These are phyloP conservation scores for Callopanchax toddi DNA, from an alignment of 2,113 vertebrate species.

Conservation along the genomic window DNA sequence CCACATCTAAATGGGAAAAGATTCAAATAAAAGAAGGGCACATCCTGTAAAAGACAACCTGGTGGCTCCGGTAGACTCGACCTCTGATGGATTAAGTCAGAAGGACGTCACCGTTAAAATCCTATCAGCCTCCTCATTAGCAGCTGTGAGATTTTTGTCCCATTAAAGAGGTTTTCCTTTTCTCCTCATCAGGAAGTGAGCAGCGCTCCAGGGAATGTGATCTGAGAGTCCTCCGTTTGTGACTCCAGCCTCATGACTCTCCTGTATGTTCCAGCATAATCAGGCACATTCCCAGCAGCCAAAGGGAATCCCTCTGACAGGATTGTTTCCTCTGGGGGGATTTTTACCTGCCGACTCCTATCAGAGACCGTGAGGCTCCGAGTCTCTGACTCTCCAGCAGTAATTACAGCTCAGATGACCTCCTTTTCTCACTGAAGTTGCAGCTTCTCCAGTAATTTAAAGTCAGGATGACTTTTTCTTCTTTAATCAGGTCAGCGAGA, in stretches of 20 bases:
- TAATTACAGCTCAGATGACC: conserved; percentile 19
- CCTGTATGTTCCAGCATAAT: neutral
- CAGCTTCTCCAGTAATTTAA: neutral
- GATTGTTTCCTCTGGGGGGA: neutral
- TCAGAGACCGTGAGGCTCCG: too few relatives aligned
- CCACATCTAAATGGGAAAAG: too few relatives aligned
- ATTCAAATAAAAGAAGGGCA: too few relatives aligned
- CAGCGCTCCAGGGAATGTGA: neutral
- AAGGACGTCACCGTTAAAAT: neutral
- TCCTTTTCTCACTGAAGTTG: neutral
- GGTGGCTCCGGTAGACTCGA: too few relatives aligned
- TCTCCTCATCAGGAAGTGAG: neutral
- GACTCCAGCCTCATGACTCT: neutral
- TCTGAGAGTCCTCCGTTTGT: neutral
- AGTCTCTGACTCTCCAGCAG: neutral
- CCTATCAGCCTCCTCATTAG: conserved; percentile 14
- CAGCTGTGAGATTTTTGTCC: neutral
- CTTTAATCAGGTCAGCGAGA: neutral
- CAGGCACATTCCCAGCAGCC: neutral
- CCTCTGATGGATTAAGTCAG: too few relatives aligned
- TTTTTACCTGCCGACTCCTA: too few relatives aligned
- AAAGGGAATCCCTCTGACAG: neutral
- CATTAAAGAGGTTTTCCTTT: conserved; percentile 2
- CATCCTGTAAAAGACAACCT: too few relatives aligned
- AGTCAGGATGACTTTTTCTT: neutral